These are phyloP conservation scores for Labrus mixtus DNA, from an alignment of 2,113 vertebrate genomes.

Conservation along the genomic window DNA sequence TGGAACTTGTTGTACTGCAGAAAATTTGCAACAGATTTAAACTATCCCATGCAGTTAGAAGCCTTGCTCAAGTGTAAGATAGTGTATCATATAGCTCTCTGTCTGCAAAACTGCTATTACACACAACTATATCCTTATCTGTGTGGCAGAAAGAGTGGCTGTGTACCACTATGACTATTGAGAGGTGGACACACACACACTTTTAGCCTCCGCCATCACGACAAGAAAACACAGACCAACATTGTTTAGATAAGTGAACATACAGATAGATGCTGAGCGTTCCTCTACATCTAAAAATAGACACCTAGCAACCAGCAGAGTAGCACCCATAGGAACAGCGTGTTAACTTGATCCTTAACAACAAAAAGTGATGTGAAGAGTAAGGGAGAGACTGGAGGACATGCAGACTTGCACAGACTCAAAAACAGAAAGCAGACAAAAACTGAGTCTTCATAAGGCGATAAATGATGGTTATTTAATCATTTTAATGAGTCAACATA, in stretches of 20 bases:
- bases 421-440: constrained; percentile 12
- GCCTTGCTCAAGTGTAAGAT: constrained; percentile 1
- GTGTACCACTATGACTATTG: constrained; percentile 31
- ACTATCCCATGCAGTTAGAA: not conserved
- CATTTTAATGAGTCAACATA: not conserved
- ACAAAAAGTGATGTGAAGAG: constrained; percentile 28
- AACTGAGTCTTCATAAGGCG: not conserved
- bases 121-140: constrained; percentile 18
- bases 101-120: not conserved
- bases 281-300: constrained; percentile 73
- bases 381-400: not conserved
- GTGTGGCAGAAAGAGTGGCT: not conserved
- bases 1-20: constrained; percentile 23
- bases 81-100: not conserved
- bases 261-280: constrained; percentile 62
- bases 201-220: not conserved
- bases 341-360: constrained; percentile 59
- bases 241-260: constrained; percentile 68
- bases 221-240: constrained; percentile 29
- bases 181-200: constrained; percentile 13
- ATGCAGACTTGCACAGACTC: constrained; percentile 4
- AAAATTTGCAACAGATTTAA: constrained; percentile 20
- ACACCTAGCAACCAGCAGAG: constrained; percentile 57
- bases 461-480: not conserved
- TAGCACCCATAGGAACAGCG: constrained; percentile 61